phyloP scores from a whole-genome alignment of 1,140 invertebrate genomes.

The Ips typographus region DNA sequence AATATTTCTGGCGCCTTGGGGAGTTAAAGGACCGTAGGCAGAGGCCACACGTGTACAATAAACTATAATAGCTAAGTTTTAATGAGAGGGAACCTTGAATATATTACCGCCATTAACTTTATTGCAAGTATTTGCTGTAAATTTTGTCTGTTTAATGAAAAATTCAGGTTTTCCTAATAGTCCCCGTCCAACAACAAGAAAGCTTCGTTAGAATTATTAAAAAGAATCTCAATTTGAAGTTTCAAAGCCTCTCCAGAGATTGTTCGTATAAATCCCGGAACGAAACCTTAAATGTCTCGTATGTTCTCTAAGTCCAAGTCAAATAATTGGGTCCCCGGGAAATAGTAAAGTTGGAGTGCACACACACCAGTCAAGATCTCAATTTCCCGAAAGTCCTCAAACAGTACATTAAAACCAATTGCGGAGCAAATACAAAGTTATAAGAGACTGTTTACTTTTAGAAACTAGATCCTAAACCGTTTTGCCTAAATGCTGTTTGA shows the following conservation, averaged over 20 bases:
- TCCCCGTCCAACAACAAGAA: too few relatives aligned
- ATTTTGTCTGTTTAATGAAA: too few relatives aligned
- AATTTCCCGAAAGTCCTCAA: slow-evolving; percentile 4
- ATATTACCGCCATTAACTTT: slow-evolving; percentile 8
- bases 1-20: slow-evolving; percentile 16
- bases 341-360: slow-evolving; percentile 3
- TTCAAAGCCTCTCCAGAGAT: neutral
- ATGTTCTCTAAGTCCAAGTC: neutral
- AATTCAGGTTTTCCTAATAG: too few relatives aligned
- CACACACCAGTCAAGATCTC: slow-evolving; percentile 1
- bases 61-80: slow-evolving; percentile 18
- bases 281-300: neutral
- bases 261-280: neutral
- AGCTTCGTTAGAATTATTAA: too few relatives aligned
- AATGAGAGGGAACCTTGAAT: slow-evolving; percentile 3
- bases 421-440: neutral
- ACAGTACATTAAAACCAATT: slow-evolving; percentile 1
- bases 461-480: neutral
- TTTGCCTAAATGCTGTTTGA: neutral
- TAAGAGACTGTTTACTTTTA: neutral
- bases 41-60: slow-evolving; percentile 16
- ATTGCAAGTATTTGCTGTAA: neutral
- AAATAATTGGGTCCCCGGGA: slow-evolving; percentile 8
- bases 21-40: slow-evolving; percentile 11
- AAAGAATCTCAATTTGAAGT: too few relatives aligned